phyloP scores from a whole-genome alignment of 2,888 invertebrate species.

The Tipula lateralis region DNA sequence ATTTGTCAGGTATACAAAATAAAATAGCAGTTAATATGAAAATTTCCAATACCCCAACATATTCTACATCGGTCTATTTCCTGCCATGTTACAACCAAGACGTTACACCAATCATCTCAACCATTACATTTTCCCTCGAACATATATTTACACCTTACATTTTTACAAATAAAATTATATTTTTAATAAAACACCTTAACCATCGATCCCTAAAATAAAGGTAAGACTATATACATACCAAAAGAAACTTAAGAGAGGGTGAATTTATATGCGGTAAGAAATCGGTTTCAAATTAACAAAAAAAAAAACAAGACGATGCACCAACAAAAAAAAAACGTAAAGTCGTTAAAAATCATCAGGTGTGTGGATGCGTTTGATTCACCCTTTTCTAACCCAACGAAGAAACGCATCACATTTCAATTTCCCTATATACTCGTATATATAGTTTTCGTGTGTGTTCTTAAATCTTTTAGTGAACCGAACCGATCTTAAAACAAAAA shows the following conservation, averaged over 20 bases:
- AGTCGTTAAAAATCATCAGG: background rate
- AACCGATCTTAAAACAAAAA: background rate
- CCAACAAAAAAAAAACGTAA: background rate
- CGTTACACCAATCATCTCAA: background rate
- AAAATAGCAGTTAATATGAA: background rate
- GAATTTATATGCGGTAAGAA: background rate
- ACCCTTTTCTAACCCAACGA: background rate
- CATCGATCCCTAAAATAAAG: background rate
- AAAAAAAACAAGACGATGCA: too few relatives aligned
- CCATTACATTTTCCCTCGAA: background rate
- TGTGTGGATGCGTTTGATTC: background rate
- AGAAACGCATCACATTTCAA: background rate
- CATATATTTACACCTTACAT: background rate
- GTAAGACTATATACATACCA: background rate
- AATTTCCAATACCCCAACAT: background rate
- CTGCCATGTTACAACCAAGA: background rate
- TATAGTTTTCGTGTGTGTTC: background rate
- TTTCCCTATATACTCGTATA: background rate
- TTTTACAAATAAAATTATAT: background rate
- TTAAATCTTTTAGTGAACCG: background rate
- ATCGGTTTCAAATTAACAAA: background rate
- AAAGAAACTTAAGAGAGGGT: background rate
- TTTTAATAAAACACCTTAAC: background rate
- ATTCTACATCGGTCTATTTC: background rate
- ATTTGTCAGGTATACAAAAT: too few relatives aligned